Conservation (phyloP, 1,140 invertebrate species). For the Pollicipes pollicipes region DNA sequence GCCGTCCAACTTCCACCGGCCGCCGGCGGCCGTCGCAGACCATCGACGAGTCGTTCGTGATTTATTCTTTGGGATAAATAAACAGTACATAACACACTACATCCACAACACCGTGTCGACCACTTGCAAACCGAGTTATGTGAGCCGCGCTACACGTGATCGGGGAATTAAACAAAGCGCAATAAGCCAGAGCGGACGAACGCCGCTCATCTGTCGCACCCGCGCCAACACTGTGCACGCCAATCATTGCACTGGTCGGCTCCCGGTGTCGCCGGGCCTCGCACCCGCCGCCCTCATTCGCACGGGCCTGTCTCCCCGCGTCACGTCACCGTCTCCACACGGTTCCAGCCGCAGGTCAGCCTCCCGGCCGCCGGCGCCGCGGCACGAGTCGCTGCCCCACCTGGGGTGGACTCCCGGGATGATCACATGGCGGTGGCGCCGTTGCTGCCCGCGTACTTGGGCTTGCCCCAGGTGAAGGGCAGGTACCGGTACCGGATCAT, state of each 20-base stretch:
- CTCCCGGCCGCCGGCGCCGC: too few species aligned
- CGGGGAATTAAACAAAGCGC: not conserved
- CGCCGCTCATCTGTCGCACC: too few species aligned
- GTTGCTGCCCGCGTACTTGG: conserved; percentile 23
- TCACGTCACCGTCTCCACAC: not conserved
- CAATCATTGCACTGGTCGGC: too few species aligned
- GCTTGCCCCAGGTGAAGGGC: conserved; percentile 95
- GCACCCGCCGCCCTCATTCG: not conserved
- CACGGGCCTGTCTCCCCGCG: not conserved
- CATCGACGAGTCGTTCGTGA: not conserved
- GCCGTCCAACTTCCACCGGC: too few species aligned
- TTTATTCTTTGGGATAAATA: conserved; percentile 2
- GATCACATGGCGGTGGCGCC: not conserved
- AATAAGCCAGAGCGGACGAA: too few species aligned
- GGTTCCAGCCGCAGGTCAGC: too few species aligned
- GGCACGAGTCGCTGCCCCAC: too few species aligned
- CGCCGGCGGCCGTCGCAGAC: not conserved
- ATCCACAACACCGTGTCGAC: not conserved
- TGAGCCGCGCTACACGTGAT: not conserved
- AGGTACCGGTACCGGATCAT: conserved; percentile 99
- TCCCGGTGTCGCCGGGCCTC: too few species aligned
- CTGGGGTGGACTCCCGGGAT: too few species aligned
- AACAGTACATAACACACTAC: not conserved
- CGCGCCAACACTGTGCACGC: too few species aligned
- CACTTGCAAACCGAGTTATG: not conserved